phyloP scores from a whole-genome alignment of 2,797 vertebrate genomes.

The Momotus momota region DNA sequence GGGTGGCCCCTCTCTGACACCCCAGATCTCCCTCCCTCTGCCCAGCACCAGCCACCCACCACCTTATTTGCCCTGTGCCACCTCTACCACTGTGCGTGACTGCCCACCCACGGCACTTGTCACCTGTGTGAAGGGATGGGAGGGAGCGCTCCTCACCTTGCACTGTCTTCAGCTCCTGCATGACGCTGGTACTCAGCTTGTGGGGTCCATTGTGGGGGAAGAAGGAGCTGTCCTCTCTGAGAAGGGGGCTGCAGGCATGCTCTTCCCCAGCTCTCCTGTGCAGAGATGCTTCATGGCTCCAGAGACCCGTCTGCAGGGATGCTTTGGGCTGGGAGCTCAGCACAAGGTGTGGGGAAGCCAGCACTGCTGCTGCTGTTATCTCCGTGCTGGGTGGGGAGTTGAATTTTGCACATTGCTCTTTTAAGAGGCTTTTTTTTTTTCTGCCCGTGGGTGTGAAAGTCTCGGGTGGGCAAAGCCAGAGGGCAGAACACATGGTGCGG shows the following conservation, averaged over 20 bases:
- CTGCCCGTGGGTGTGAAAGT: conserved; percentile 13
- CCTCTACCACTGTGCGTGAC: accelerated
- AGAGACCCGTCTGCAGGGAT: neutral
- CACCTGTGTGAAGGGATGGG: neutral
- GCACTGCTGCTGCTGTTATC: neutral
- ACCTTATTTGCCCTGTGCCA: neutral
- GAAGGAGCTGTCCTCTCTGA: accelerated
- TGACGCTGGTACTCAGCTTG: neutral
- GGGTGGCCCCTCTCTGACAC: neutral
- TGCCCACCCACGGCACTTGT: neutral
- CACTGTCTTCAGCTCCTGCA: neutral
- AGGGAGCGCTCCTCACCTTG: neutral
- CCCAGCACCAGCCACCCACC: neutral
- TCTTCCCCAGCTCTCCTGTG: neutral
- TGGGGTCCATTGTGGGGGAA: accelerated
- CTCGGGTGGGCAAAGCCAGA: conserved; percentile 30
- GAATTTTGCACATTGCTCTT: neutral
- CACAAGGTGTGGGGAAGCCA: accelerated
- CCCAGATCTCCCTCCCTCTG: neutral
- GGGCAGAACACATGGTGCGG: conserved; percentile 53
- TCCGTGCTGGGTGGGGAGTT: neutral
- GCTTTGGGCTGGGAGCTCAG: neutral
- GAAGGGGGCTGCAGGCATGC: neutral
- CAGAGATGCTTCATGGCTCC: neutral
- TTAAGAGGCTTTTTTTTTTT: neutral